These are phyloP conservation scores for Fopius arisanus DNA, from an alignment of 1,140 invertebrate species.

Conservation along the genomic window DNA sequence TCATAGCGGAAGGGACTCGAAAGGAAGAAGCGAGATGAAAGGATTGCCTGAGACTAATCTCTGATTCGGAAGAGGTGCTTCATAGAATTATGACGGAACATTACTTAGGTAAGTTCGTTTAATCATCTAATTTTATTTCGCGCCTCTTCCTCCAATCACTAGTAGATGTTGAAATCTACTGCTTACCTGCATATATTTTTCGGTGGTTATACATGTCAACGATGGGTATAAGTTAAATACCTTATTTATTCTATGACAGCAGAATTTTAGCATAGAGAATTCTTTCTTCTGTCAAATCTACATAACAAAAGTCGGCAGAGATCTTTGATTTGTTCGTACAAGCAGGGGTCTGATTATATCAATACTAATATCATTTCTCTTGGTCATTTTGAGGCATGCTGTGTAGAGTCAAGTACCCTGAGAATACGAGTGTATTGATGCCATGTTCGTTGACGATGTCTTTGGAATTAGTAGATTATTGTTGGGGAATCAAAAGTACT, in stretches of 20 bases:
- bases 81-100: too few relatives aligned
- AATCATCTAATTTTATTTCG: too few relatives aligned
- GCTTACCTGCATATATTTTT: not conserved
- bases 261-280: slow-evolving; percentile 10
- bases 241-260: not conserved
- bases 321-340: slow-evolving; percentile 35
- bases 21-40: not conserved
- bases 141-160: slow-evolving; percentile 19
- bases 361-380: slow-evolving; percentile 30
- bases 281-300: not conserved
- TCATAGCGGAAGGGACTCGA: not conserved
- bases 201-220: not conserved
- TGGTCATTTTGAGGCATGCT: slow-evolving; percentile 44
- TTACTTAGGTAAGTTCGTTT: too few relatives aligned
- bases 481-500: slow-evolving; percentile 9
- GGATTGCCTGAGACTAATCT: slow-evolving; percentile 7
- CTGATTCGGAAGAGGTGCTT: too few relatives aligned
- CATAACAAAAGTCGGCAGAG: slow-evolving; percentile 34
- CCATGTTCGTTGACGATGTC: slow-evolving; percentile 3
- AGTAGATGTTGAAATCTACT: slow-evolving; percentile 12
- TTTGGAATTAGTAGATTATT: slow-evolving; percentile 31
- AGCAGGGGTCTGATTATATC: slow-evolving; percentile 42
- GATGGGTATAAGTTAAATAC: not conserved
- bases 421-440: slow-evolving; percentile 32
- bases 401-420: slow-evolving; percentile 40